A percentile compares a stretch with the other conserved stretches of the same genome.
Evolutionary conservation across 2,888 invertebrate genomes (phyloP).

Genomic region (Cephalotes varians): DNA sequence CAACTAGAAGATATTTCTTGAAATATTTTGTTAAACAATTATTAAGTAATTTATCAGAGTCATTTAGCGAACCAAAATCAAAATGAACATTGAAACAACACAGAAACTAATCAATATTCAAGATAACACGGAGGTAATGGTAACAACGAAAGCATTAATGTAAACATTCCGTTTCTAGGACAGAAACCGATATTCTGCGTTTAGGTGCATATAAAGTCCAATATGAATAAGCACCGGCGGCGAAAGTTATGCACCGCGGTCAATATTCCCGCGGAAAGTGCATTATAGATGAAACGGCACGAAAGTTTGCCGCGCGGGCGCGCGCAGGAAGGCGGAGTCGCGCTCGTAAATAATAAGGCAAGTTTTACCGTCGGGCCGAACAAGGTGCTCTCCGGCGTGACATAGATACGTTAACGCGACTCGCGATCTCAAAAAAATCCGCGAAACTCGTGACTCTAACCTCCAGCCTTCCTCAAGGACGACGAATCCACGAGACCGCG

Average conservation of each 20-base stretch:
- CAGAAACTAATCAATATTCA: not conserved
- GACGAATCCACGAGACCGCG: constrained; percentile 22
- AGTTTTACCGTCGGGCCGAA: constrained; percentile 25
- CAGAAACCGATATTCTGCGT: not conserved
- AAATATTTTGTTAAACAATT: not conserved
- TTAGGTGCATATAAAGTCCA: constrained; percentile 14
- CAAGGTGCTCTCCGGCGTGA: constrained; percentile 45
- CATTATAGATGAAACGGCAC: constrained; percentile 47
- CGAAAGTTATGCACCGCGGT: constrained; percentile 43
- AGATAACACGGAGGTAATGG: not conserved
- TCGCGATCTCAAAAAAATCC: constrained; percentile 30
- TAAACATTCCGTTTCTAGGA: not conserved
- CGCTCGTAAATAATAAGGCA: constrained; percentile 40
- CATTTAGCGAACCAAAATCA: not conserved
- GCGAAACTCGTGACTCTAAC: constrained; percentile 50
- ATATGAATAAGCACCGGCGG: not conserved
- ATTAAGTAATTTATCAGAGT: not conserved
- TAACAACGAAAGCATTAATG: not conserved
- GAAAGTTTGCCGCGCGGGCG: constrained; percentile 25
- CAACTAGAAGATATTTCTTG: not conserved
- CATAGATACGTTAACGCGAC: constrained; percentile 49
- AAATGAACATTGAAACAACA: not conserved
- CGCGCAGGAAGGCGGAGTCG: not conserved
- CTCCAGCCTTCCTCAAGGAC: constrained; percentile 54
- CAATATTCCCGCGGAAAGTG: constrained; percentile 21